Base-by-base conservation (phyloP, 2,888 invertebrate genomes). In the Argyra leucocephala region DNA sequence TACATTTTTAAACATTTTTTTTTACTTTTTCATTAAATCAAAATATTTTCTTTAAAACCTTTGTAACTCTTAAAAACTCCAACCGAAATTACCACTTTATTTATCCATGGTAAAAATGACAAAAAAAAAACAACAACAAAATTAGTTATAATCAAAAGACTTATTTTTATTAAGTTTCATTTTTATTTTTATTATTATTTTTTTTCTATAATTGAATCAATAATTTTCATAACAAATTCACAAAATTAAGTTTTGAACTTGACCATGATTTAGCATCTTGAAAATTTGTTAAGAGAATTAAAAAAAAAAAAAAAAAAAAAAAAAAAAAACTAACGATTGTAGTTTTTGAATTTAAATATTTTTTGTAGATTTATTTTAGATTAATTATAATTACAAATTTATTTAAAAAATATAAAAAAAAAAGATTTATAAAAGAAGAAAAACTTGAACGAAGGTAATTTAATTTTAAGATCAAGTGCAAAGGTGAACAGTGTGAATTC, bases 221-320 rank as follows among this genome's bases (percentile, higher is more conserved):
- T 31, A 31, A 31, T 31, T 12, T 48, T 18, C 2, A 48, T 48
- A 18, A 48, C 12, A 48, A 18, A 48, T 2, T 12, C 4, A n/a
- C 12, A 48, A 48, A 48, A 15, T 31, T 31, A 6, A 2, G 18
- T 2, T 15, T 18, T 48, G 48, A 48, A 48, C 48, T 48, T 48
- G 48, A 48, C 48, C 48, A 48, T 48, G 48, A 48, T n/a, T 48
- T 48, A 48, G 48, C 48, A 48, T 48, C 48, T 48, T 48, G 15
- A 48, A 15, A 48, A 18, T 12, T 18, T 18, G 2, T 48, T 48
- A 2, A 18, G 31, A 2, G 12, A 6, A 6, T 2, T 31, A 10
- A 7, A 31, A 48, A 48, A n/a, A 15, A 18, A 48, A 48, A 37
- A 15, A 5, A 10, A 15, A 37, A 15, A 10, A 10, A 5, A 37